Percentiles rank a stretch among this genome's conserved stretches.
These are phyloP conservation scores for Thecocarcelia acutangulata DNA, from an alignment of 2,888 invertebrate genomes.

Conservation along the genomic window DNA sequence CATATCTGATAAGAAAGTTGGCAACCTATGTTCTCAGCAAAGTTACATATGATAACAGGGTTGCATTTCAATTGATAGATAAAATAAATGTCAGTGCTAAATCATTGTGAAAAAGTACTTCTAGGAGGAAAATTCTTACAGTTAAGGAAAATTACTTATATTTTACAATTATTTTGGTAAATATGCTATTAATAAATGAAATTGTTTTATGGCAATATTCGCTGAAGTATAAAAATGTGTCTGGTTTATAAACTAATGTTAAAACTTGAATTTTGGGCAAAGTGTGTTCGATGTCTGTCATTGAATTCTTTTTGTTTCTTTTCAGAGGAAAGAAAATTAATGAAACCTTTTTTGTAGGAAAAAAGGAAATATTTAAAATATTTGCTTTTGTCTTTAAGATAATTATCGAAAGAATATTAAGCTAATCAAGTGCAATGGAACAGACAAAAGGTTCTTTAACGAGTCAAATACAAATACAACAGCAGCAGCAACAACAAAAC, in stretches of 20 bases:
- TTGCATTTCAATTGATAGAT: slow-evolving; percentile 55
- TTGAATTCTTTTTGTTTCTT: slow-evolving; percentile 49
- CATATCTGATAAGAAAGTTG: neutral
- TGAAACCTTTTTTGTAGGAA: slow-evolving; percentile 31
- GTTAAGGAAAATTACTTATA: slow-evolving; percentile 32
- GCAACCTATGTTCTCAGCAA: slow-evolving; percentile 8
- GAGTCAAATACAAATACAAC: slow-evolving; percentile 59
- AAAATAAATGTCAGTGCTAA: slow-evolving; percentile 63
- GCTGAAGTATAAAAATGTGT: neutral
- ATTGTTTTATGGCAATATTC: neutral
- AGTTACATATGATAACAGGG: slow-evolving; percentile 56
- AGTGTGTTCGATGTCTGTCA: slow-evolving; percentile 58
- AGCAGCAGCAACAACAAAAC: slow-evolving; percentile 63
- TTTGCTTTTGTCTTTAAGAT: slow-evolving; percentile 23
- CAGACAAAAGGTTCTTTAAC: slow-evolving; percentile 49
- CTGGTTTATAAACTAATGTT: neutral
- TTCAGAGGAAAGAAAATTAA: slow-evolving; percentile 31
- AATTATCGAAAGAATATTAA: slow-evolving; percentile 28
- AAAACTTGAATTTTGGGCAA: slow-evolving; percentile 17
- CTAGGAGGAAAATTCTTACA: slow-evolving; percentile 45
- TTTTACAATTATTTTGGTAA: slow-evolving; percentile 30
- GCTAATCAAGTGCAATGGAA: slow-evolving; percentile 64
- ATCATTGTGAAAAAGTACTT: slow-evolving; percentile 60
- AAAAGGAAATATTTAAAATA: slow-evolving; percentile 40
- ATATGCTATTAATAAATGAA: slow-evolving; percentile 24